A percentile compares a stretch with the other conserved stretches of the same genome.
Evolutionary conservation across 1,140 invertebrate species (phyloP).

Genomic region (Halesus radiatus): DNA sequence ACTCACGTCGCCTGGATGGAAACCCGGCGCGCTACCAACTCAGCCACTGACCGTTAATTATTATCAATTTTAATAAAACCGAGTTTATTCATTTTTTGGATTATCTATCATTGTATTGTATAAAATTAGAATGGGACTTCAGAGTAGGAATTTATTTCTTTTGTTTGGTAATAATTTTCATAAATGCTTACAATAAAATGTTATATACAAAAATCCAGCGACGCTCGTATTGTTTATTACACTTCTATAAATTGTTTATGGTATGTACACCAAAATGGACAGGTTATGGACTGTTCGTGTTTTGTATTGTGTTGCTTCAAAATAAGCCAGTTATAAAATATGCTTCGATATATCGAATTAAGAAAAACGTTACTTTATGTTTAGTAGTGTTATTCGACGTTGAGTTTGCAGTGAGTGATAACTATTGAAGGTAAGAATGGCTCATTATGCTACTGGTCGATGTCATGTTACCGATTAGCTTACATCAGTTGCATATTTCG

Average conservation of each 20-base stretch:
- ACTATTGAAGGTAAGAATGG: conserved; percentile 20
- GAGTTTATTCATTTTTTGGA: too few species aligned
- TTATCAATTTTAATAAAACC: too few species aligned
- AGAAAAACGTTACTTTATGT: conserved; percentile 4
- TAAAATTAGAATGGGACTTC: too few species aligned
- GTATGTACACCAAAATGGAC: conserved; percentile 18
- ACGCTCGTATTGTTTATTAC: conserved; percentile 23
- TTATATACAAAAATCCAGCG: too few species aligned
- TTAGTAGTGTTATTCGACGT: neutral
- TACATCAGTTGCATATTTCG: conserved; percentile 36
- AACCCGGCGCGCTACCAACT: too few species aligned
- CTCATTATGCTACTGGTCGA: conserved; percentile 13
- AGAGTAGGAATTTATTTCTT: too few species aligned
- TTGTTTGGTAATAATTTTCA: too few species aligned
- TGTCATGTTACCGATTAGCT: conserved; percentile 23
- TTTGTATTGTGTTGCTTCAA: conserved; percentile 21
- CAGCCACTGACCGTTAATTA: too few species aligned
- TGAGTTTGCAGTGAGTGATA: neutral
- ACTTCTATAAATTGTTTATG: conserved; percentile 8
- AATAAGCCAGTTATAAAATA: conserved; percentile 7
- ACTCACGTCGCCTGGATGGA: too few species aligned
- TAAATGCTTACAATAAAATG: too few species aligned
- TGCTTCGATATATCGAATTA: neutral
- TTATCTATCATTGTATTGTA: too few species aligned
- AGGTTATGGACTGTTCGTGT: conserved; percentile 37